Base-by-base conservation (phyloP, 2,888 invertebrate species). In the Platycheirus rosarum region DNA sequence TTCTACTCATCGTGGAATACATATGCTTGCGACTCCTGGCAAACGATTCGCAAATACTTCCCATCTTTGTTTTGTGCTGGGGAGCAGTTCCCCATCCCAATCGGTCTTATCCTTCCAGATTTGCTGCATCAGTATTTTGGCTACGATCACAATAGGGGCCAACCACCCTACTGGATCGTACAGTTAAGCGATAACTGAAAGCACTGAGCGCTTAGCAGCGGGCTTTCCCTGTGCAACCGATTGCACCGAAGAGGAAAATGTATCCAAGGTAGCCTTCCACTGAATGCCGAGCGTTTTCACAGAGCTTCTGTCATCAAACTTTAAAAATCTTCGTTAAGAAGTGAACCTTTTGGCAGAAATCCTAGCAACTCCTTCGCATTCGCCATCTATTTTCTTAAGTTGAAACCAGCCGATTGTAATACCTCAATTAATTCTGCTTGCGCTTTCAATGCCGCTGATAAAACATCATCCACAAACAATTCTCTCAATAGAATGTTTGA, bases 391-490 rank as follows among this genome's bases (percentile, higher is more conserved):
- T 85, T 85, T 16, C 73, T 37, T 16, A 84, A 9, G 6, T 13
- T 14, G 48, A 84, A 73, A 9, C 73, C 77, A n/a, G 68, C 84
- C 2, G 66, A 32, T 7, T 6, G 20, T 6, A 78, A 18, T 7
- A 77, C 55, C 0, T 53, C 5, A 14, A 13, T 75, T 16, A 86
- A 23, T 65, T 85, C 60, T 14, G 60, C 44, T 46, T 60, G 62
- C 16, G 66, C 49, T 66, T 62, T 20, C 1, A 65, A 2, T 7
- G 69, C 55, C 37, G 60, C 18, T n/a, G 44, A n/a, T 9, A 71
- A 32, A n/a, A 55, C 49, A 23, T 84, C 78, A 20, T 79, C 78
- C 0, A 78, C 84, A 42, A 71, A 75, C 49, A 66, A 75, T n/a
- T 62, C 48, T 1, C 63, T 53, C 1, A 26, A 49, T 2, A 79